Conservation (phyloP, 2,797 vertebrate genomes). For the Harpagifer antarcticus region DNA sequence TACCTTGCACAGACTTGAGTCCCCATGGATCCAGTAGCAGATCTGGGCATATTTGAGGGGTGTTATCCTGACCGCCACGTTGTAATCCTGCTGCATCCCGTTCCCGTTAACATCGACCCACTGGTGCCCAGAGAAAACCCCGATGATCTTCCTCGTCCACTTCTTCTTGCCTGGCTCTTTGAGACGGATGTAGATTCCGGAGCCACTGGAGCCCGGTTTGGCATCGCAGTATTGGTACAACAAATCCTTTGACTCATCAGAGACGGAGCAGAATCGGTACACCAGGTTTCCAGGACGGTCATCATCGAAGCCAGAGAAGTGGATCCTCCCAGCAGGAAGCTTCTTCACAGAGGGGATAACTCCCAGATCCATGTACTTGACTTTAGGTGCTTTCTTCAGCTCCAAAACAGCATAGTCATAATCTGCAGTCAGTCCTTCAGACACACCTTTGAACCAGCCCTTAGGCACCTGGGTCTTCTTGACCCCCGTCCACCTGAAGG, state of each 20-base stretch:
- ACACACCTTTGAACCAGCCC: conserved; percentile 92
- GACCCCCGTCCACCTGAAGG: conserved; percentile 96
- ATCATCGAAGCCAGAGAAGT: conserved; percentile 96
- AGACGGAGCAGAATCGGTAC: conserved; percentile 96
- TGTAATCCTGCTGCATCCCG: conserved; percentile 94
- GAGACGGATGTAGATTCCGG: conserved; percentile 95
- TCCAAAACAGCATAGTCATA: conserved; percentile 97
- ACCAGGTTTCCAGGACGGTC: conserved; percentile 93
- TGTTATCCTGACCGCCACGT: conserved; percentile 96
- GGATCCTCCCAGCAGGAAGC: conserved; percentile 93
- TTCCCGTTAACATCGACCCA: conserved; percentile 93
- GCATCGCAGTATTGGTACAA: conserved; percentile 97
- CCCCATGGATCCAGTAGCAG: conserved; percentile 95
- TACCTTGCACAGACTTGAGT: conserved; percentile 86
- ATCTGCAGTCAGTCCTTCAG: conserved; percentile 87
- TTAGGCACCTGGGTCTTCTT: conserved; percentile 94
- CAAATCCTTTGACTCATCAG: conserved; percentile 93
- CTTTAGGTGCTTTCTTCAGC: conserved; percentile 92
- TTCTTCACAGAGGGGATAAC: conserved; percentile 90
- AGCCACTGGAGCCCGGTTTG: conserved; percentile 93
- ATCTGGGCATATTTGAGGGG: conserved; percentile 97
- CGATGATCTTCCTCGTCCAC: conserved; percentile 96
- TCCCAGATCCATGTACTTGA: conserved; percentile 95
- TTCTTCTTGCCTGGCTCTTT: conserved; percentile 91
- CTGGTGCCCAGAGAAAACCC: conserved; percentile 94